Evolutionary conservation across 2,888 invertebrate genomes (phyloP).

Genomic region (Eustalomyia histrio): DNA sequence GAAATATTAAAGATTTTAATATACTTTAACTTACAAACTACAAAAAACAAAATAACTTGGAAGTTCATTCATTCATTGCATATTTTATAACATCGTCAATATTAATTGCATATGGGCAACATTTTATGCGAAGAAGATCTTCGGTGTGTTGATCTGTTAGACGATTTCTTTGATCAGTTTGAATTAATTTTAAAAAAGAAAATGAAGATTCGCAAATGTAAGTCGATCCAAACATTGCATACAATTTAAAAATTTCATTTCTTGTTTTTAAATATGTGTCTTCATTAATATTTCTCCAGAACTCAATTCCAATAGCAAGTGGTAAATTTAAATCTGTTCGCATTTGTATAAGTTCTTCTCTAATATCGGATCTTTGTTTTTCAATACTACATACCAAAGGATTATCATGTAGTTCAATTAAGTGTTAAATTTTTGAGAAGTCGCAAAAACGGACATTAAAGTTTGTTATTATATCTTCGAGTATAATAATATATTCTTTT

Average conservation of each 20-base stretch:
- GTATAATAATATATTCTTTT: background rate
- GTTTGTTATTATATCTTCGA: too few species aligned
- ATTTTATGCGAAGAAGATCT: conserved; percentile 11
- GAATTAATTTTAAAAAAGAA: too few species aligned
- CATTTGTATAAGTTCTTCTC: too few species aligned
- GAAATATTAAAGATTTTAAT: too few species aligned
- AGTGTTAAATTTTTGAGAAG: background rate
- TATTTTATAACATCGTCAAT: background rate
- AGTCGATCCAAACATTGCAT: conserved; percentile 4
- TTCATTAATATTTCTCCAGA: conserved; percentile 6
- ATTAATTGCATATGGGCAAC: conserved; percentile 2
- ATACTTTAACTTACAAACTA: too few species aligned
- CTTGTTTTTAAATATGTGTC: background rate
- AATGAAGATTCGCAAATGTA: too few species aligned
- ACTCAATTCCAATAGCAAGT: conserved; percentile 1
- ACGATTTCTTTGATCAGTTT: too few species aligned
- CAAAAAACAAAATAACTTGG: too few species aligned
- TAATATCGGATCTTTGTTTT: too few species aligned
- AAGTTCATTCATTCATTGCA: too few species aligned
- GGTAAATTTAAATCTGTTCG: background rate
- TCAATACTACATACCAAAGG: conserved; percentile 6
- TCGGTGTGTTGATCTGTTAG: background rate
- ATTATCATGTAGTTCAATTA: too few species aligned
- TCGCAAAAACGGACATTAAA: too few species aligned
- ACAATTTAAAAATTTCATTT: conserved; percentile 7